Conservation (phyloP, 2,888 invertebrate species). For the Pharmacophagus antenor region DNA sequence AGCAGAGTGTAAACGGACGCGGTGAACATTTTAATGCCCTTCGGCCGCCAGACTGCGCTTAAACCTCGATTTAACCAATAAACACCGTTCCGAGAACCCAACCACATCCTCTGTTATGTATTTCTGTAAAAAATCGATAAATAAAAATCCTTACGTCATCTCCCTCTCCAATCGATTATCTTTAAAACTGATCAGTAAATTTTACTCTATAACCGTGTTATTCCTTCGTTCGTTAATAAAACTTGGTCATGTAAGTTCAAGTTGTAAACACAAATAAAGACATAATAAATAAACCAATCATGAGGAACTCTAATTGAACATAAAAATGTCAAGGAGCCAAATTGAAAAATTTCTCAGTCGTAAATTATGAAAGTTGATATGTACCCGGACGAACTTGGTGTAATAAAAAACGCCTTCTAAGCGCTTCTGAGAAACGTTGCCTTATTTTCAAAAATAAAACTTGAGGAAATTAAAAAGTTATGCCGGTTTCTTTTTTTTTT, state of each 20-base stretch:
- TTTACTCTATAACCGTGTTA: slow-evolving; percentile 12
- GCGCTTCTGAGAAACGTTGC: slow-evolving; percentile 18
- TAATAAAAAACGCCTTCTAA: slow-evolving; percentile 24
- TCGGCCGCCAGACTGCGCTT: slow-evolving; percentile 22
- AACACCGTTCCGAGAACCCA: slow-evolving; percentile 28
- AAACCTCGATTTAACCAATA: slow-evolving; percentile 28
- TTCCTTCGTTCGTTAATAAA: slow-evolving; percentile 21
- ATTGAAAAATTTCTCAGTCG: slow-evolving; percentile 28
- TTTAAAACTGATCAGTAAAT: slow-evolving; percentile 5
- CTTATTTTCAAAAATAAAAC: slow-evolving; percentile 11
- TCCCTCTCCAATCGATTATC: slow-evolving; percentile 14
- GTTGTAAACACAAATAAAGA: slow-evolving; percentile 25
- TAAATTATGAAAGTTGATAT: slow-evolving; percentile 30
- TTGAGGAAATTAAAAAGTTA: slow-evolving; percentile 10
- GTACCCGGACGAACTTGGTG: slow-evolving; percentile 6
- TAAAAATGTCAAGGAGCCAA: slow-evolving; percentile 35
- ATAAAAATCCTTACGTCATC: slow-evolving; percentile 17
- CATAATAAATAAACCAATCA: slow-evolving; percentile 37
- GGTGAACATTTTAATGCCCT: slow-evolving; percentile 31
- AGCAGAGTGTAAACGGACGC: slow-evolving; percentile 29
- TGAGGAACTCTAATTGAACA: slow-evolving; percentile 33
- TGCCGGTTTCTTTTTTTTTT: slow-evolving; percentile 8
- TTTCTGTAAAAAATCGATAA: slow-evolving; percentile 12
- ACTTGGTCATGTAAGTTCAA: slow-evolving; percentile 22
- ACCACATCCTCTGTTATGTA: slow-evolving; percentile 25